Percentiles rank a stretch among this genome's conserved stretches.
These are phyloP conservation scores for Riparia riparia DNA, from an alignment of 2,113 vertebrate genomes.

Conservation along the genomic window DNA sequence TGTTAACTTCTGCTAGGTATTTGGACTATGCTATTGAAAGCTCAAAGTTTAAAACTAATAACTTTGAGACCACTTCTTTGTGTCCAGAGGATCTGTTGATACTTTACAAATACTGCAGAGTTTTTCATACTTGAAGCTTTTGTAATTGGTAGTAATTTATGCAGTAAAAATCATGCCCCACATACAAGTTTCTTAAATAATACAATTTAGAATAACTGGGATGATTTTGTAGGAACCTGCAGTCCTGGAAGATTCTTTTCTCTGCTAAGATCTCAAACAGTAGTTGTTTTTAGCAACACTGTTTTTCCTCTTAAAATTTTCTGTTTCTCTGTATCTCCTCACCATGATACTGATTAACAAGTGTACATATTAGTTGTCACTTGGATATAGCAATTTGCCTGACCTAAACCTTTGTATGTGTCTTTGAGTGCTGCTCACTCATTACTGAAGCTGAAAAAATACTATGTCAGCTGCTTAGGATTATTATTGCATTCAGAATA, in stretches of 20 bases:
- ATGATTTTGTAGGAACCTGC: background rate
- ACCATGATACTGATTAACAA: background rate
- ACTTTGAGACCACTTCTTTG: background rate
- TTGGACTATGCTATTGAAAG: background rate
- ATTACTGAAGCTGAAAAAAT: background rate
- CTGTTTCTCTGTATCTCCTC: background rate
- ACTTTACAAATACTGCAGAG: background rate
- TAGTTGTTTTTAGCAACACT: background rate
- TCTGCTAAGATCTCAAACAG: background rate
- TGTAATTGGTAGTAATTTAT: background rate
- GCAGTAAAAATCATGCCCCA: background rate
- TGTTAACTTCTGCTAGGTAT: background rate
- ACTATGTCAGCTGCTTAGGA: background rate
- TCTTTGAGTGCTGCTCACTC: background rate
- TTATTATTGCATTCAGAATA: background rate
- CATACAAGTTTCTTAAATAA: background rate
- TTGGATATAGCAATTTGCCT: background rate
- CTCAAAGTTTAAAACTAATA: background rate
- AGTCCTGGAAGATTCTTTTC: background rate
- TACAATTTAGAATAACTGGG: background rate
- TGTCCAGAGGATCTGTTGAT: background rate
- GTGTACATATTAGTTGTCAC: background rate
- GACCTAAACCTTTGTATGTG: background rate
- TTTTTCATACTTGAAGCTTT: background rate
- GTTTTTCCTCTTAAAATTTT: background rate